These are phyloP conservation scores for Dasypus novemcinctus DNA, from an alignment of 2,113 vertebrate genomes.

Conservation along the genomic window DNA sequence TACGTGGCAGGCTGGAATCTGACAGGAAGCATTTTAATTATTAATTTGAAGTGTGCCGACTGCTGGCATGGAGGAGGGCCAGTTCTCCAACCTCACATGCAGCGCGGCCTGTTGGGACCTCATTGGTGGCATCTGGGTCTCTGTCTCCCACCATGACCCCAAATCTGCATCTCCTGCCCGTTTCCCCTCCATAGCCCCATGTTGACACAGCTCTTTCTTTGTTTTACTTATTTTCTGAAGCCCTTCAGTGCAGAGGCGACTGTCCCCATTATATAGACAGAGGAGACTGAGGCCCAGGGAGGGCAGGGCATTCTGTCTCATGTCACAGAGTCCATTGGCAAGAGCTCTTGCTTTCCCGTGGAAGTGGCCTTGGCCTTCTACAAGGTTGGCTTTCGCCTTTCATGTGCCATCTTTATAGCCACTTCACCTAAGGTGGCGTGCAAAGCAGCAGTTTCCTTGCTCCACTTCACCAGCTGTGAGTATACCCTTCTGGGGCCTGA, in stretches of 20 bases:
- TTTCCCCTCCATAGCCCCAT: background rate
- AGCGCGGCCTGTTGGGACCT: conserved; percentile 61
- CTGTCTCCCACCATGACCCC: background rate
- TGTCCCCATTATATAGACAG: background rate
- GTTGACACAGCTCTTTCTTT: too few relatives aligned
- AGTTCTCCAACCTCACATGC: conserved; percentile 37
- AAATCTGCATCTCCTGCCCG: background rate
- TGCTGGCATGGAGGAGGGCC: conserved; percentile 47
- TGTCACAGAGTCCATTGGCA: background rate
- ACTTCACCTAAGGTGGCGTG: background rate
- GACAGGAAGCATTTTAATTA: conserved; percentile 77
- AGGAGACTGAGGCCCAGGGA: background rate
- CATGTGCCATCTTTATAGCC: background rate
- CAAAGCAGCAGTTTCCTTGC: background rate
- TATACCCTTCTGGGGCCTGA: background rate
- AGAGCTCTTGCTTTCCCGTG: too few relatives aligned
- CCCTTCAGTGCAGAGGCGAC: background rate
- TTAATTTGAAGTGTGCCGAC: conserved; percentile 80
- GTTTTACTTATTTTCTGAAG: background rate
- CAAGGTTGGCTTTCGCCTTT: background rate
- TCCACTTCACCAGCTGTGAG: background rate
- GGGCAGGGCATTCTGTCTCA: background rate
- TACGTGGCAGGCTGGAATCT: background rate
- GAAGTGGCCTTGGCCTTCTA: background rate
- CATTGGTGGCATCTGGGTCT: conserved; percentile 58